These are phyloP conservation scores for Cryptotis parvus DNA, from an alignment of 2,113 vertebrate species.

Conservation along the genomic window DNA sequence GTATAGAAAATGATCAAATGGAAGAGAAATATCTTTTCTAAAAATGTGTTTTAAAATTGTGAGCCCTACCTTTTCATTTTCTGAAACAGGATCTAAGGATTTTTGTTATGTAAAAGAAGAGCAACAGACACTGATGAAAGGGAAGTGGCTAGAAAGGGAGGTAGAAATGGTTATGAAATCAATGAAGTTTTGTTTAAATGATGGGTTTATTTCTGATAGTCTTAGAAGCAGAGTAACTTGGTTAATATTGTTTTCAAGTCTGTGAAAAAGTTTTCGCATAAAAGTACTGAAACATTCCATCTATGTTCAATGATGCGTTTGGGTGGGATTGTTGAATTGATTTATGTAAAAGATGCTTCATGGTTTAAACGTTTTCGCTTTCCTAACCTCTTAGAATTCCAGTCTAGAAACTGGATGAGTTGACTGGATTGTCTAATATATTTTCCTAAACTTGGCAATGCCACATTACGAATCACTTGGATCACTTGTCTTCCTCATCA, in stretches of 20 bases:
- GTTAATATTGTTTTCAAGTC: not conserved
- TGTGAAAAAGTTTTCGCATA: not conserved
- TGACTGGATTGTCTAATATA: not conserved
- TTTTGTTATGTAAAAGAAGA: constrained; percentile 45
- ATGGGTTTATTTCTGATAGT: not conserved
- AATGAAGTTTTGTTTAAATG: not conserved
- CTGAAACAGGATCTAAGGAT: not conserved
- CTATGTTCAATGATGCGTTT: constrained; percentile 44
- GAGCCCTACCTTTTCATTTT: not conserved
- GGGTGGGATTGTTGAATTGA: not conserved
- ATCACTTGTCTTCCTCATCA: too few species aligned
- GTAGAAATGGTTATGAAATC: not conserved
- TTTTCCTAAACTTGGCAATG: not conserved
- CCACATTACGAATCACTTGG: constrained; percentile 20
- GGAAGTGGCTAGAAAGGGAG: not conserved
- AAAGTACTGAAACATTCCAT: constrained; percentile 17
- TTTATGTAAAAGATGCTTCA: not conserved
- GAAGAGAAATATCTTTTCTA: constrained; percentile 29
- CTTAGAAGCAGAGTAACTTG: constrained; percentile 1
- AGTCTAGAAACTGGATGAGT: not conserved
- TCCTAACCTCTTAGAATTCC: not conserved
- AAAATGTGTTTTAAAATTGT: constrained; percentile 41
- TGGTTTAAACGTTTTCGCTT: not conserved
- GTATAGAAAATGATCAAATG: constrained; percentile 36
- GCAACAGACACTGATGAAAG: not conserved